Evolutionary conservation across 2,113 vertebrate species (phyloP), one percentile per base, ranked within the genome.

Genomic region (Apus apus): DNA sequence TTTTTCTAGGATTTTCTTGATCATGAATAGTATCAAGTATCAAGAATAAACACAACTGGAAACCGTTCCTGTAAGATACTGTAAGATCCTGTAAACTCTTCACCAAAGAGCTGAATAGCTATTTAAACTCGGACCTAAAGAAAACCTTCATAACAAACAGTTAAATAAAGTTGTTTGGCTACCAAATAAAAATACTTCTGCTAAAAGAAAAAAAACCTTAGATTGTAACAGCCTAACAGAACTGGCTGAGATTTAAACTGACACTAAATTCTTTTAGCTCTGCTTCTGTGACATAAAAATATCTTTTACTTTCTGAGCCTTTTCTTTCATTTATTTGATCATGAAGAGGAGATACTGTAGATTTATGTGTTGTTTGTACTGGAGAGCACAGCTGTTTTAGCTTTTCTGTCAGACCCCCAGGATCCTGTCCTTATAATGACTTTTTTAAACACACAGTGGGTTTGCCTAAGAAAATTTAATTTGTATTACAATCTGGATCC

Each of bases 331-430:
- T 92, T 94, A 74, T 30, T 95, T 92, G 88, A 92, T 90, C 45
- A 50, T 11, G 70, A 85, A 84, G 58, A 87, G 79, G 83, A 93
- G 90, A 95, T 82, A 87, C 36, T 70, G 70, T 11, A 87, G 83
- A 96, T 95, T 96, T 94, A 87, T 70, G 53, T 67, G 45, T 82
- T 94, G 73, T 91, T 95, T 91, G 87, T 53, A 85, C 84, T 73
- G 58, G 36, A 93, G 43, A 89, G 84, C 86, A 85, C 95, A 96
- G 84, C 84, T 96, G 89, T 5, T 94, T 95, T 74, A 89, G 81
- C 43, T 97, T 96, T 87, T 75, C 92, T 93, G 92, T 85, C 96
- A 96, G 79, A 91, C 77, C 87, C 92, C 54, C 76, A 89, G 62
- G 51, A 93, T 89, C 20, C 43, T 12, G 7, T 45, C 71, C 75